Conservation (phyloP, 2,113 vertebrate species). For the Balaenoptera acutorostrata region DNA sequence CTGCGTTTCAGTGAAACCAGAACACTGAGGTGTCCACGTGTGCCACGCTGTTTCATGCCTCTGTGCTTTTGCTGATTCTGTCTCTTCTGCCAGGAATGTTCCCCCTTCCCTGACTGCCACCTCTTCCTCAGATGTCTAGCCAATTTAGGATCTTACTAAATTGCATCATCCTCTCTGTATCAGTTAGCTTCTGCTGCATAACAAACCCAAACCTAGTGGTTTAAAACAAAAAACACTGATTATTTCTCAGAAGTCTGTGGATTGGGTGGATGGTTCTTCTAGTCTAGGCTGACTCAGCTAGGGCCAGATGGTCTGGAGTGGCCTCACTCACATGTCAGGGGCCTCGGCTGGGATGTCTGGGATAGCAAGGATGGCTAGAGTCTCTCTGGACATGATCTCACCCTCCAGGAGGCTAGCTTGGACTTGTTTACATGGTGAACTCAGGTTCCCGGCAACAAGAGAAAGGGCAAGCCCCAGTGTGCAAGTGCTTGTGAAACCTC, state of each 20-base stretch:
- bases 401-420: not conserved
- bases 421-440: not conserved
- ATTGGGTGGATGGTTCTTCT: not conserved
- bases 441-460: not conserved
- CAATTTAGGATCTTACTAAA: not conserved
- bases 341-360: not conserved
- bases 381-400: not conserved
- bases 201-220: not conserved
- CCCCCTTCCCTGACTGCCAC: not conserved
- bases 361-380: not conserved
- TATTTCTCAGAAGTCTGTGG: not conserved
- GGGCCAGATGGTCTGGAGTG: not conserved
- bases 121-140: not conserved
- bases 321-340: not conserved
- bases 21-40: not conserved
- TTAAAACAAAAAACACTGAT: not conserved
- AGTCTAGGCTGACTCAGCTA: not conserved
- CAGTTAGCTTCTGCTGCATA: not conserved
- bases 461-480: not conserved
- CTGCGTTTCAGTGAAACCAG: not conserved
- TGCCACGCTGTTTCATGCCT: not conserved
- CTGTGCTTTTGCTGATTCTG: not conserved
- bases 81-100: not conserved
- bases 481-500: not conserved
- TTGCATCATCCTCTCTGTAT: not conserved